Percentiles rank a stretch among this genome's conserved stretches.
Conservation (phyloP, 2,888 invertebrate genomes). For the Anticlea derivata region DNA sequence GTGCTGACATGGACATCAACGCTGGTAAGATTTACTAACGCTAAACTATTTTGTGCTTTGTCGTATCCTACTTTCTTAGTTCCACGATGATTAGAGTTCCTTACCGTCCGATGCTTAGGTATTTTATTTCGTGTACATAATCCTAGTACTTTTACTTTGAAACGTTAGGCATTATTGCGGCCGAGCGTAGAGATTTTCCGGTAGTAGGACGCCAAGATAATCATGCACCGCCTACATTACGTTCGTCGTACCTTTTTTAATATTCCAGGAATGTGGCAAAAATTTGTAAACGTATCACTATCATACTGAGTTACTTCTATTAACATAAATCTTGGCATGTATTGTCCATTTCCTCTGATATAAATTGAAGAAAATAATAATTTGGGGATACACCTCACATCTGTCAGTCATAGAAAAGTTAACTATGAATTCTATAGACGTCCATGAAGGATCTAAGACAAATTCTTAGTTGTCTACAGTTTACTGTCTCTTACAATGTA, state of each 20-base stretch:
- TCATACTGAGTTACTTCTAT: too few relatives aligned
- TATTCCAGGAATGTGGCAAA: slow-evolving; percentile 6
- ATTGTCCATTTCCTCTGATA: too few relatives aligned
- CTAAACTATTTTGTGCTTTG: neutral
- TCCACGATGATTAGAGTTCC: slow-evolving; percentile 14
- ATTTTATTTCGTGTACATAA: slow-evolving; percentile 12
- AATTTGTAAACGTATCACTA: neutral
- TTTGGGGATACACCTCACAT: slow-evolving; percentile 1
- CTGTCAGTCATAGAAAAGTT: slow-evolving; percentile 10
- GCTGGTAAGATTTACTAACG: slow-evolving; percentile 63
- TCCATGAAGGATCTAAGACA: neutral
- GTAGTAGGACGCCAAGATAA: neutral
- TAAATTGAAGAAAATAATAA: too few relatives aligned
- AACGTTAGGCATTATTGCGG: neutral
- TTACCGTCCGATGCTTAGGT: slow-evolving; percentile 20
- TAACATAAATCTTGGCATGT: too few relatives aligned
- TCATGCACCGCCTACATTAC: neutral
- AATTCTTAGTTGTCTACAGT: slow-evolving; percentile 5
- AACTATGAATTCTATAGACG: slow-evolving; percentile 1
- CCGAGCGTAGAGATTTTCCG: neutral
- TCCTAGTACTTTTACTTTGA: neutral
- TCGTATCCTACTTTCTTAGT: slow-evolving; percentile 2
- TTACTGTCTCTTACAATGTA: too few relatives aligned
- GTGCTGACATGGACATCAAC: slow-evolving; percentile 78
- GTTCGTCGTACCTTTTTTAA: slow-evolving; percentile 6